These are phyloP conservation scores for Xylota segnis DNA, from an alignment of 2,888 invertebrate species.

Conservation along the genomic window DNA sequence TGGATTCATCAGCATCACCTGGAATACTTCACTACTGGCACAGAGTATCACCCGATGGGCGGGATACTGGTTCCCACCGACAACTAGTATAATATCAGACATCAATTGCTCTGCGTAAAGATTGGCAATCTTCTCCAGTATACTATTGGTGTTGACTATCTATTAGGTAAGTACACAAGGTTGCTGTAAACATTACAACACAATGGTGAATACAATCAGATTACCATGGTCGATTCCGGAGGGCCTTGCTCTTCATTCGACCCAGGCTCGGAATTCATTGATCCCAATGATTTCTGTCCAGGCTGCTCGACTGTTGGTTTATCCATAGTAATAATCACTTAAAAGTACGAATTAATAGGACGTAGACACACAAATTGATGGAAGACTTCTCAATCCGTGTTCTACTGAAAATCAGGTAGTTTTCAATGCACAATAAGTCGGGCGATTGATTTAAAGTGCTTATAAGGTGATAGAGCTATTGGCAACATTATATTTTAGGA, in stretches of 20 bases:
- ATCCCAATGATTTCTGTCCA: no score
- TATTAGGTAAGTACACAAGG: slow-evolving; percentile 81
- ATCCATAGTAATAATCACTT: slow-evolving; percentile 41
- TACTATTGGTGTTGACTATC: slow-evolving; percentile 94
- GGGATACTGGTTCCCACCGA: slow-evolving; percentile 92
- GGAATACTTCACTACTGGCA: slow-evolving; percentile 97
- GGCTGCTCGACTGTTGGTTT: slow-evolving; percentile 1
- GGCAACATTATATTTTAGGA: slow-evolving; percentile 19
- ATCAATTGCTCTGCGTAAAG: slow-evolving; percentile 94
- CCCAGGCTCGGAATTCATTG: not conserved
- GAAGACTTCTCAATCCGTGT: slow-evolving; percentile 4
- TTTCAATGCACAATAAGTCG: slow-evolving; percentile 13
- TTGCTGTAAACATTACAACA: not conserved
- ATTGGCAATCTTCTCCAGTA: slow-evolving; percentile 92
- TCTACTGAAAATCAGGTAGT: not conserved
- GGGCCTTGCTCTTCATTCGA: slow-evolving; percentile 69
- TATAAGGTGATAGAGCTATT: not conserved
- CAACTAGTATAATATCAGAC: slow-evolving; percentile 94
- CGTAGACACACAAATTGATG: not conserved
- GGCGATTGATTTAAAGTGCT: not conserved
- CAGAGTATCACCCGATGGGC: slow-evolving; percentile 96
- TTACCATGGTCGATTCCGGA: slow-evolving; percentile 77
- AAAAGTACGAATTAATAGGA: not conserved
- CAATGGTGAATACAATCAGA: not conserved
- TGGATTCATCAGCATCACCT: slow-evolving; percentile 98